Evolutionary conservation across 92 coral and sea anemone genomes (phyloP).

Genomic region (Phenganax marumi): DNA sequence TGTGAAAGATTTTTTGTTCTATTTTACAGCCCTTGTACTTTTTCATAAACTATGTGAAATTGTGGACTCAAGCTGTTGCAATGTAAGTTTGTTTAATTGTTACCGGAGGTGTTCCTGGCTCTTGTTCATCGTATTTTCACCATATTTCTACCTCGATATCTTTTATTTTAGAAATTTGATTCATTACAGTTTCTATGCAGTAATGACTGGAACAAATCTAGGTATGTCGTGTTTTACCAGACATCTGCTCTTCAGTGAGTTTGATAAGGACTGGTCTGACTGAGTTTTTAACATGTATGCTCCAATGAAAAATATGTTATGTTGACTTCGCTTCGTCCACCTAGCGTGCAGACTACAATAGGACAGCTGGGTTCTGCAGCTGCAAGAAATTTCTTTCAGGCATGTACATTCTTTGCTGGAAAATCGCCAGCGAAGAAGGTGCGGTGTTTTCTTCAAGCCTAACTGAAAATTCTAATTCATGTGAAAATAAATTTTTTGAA

Average conservation of each 20-base stretch:
- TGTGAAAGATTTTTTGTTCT: not conserved
- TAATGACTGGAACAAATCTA: constrained; percentile 26
- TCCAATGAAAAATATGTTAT: not conserved
- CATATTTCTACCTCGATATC: not conserved
- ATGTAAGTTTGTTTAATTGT: constrained; percentile 61
- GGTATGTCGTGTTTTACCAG: not conserved
- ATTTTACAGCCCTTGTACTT: constrained; percentile 74
- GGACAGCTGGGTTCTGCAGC: too few relatives aligned
- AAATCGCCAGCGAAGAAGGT: too few relatives aligned
- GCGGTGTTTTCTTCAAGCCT: too few relatives aligned
- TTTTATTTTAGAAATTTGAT: constrained; percentile 26
- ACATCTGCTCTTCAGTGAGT: not conserved
- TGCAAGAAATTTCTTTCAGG: too few relatives aligned
- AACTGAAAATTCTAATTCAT: too few relatives aligned
- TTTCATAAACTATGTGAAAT: constrained; percentile 67
- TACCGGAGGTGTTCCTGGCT: not conserved
- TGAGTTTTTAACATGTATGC: not conserved
- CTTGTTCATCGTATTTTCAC: not conserved
- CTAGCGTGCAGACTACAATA: too few relatives aligned
- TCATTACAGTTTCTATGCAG: constrained; percentile 32
- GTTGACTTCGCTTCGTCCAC: too few relatives aligned
- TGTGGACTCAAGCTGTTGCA: constrained; percentile 88
- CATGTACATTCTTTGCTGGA: too few relatives aligned
- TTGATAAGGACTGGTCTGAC: not conserved
- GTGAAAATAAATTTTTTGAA: too few relatives aligned